Evolutionary conservation across 2,888 invertebrate genomes (phyloP).

Genomic region (Uloborus plumipes): DNA sequence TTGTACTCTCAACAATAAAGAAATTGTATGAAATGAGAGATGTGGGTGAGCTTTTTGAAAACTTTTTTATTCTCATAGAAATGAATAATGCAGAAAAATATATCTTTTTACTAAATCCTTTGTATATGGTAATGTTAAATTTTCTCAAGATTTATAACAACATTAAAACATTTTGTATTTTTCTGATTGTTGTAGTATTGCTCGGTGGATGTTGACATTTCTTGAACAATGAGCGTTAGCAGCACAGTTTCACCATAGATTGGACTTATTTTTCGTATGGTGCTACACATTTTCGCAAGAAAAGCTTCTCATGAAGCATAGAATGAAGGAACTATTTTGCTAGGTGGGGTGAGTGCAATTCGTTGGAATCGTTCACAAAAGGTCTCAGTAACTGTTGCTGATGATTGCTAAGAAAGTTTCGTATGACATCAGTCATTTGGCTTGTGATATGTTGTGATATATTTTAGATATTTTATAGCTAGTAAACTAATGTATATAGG

Average conservation of each 20-base stretch:
- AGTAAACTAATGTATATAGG: conserved; percentile 47
- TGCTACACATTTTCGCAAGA: conserved; percentile 64
- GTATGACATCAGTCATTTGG: conserved; percentile 57
- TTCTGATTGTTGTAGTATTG: conserved; percentile 65
- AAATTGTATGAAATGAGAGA: conserved; percentile 56
- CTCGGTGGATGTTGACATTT: conserved; percentile 63
- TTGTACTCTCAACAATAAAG: conserved; percentile 55
- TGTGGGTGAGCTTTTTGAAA: conserved; percentile 64
- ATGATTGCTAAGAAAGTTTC: conserved; percentile 22
- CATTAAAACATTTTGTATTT: conserved; percentile 65
- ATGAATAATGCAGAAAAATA: conserved; percentile 60
- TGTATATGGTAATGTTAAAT: conserved; percentile 65
- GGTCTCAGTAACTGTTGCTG: conserved; percentile 14
- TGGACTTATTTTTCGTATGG: conserved; percentile 64
- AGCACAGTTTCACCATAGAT: conserved; percentile 62
- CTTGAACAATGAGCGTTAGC: conserved; percentile 57
- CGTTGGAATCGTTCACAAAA: conserved; percentile 63
- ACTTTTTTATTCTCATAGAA: conserved; percentile 66
- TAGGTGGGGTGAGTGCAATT: conserved; percentile 60
- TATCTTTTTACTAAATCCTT: conserved; percentile 65
- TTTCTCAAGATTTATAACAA: conserved; percentile 65
- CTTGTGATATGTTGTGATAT: conserved; percentile 65
- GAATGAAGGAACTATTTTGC: conserved; percentile 63
- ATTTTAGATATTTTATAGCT: conserved; percentile 63
- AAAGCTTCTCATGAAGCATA: conserved; percentile 59